A percentile compares a stretch with the other conserved stretches of the same genome.
These are phyloP conservation scores for Thinocorus orbignyianus DNA, from an alignment of 2,113 vertebrate genomes.

Conservation along the genomic window DNA sequence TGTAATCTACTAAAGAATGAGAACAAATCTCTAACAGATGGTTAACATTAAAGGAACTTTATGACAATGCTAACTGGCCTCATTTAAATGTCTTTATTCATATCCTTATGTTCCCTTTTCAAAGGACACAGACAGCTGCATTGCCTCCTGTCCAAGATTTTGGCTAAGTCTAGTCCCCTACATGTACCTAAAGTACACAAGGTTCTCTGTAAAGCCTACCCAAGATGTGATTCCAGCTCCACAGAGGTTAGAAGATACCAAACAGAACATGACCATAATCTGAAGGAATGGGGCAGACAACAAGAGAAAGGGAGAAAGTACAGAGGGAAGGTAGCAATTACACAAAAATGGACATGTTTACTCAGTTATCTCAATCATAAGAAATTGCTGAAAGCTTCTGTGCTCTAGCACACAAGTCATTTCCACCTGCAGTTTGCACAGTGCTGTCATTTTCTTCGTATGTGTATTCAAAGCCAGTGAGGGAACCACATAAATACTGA, in stretches of 20 bases:
- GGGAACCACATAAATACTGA: neutral
- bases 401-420: neutral
- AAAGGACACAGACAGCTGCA: neutral
- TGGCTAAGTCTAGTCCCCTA: neutral
- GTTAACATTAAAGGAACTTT: slow-evolving; percentile 59
- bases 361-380: neutral
- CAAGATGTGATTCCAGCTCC: neutral
- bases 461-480: neutral
- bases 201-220: neutral
- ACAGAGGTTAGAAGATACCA: neutral
- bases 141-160: slow-evolving; percentile 10
- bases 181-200: neutral
- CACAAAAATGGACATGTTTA: neutral
- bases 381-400: neutral
- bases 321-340: neutral
- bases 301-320: neutral
- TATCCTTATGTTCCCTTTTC: slow-evolving; percentile 45
- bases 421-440: neutral
- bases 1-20: slow-evolving; percentile 47
- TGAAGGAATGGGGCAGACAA: neutral
- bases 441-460: neutral
- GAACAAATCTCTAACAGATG: slow-evolving; percentile 39
- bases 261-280: neutral
- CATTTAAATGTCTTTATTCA: slow-evolving; percentile 55
- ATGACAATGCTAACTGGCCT: slow-evolving; percentile 57